Evolutionary conservation across 2,113 vertebrate species (phyloP), one percentile per base, ranked within the genome.

Genomic region (Corythornis cristatus): DNA sequence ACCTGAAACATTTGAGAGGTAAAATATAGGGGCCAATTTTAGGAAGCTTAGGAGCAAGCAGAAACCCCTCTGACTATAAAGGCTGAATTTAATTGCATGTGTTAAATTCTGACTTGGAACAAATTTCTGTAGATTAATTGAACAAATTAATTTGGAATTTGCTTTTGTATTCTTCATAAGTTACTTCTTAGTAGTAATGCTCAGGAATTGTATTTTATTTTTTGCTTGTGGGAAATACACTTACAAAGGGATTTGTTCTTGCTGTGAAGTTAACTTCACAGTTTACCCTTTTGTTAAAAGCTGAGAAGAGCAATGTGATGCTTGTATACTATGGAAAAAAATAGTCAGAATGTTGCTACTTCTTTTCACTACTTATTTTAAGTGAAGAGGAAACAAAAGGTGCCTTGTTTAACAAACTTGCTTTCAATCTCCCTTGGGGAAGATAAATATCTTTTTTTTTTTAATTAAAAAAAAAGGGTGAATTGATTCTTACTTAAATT

Each of bases 331-430:
- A 40, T 46, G 35, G 67, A 26, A 79, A 80, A 15, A 15, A 64
- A 14, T 5, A 42, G 23, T 51, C 15, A 35, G 65, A 72, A 65
- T 43, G 67, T 85, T 93, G 46, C 67, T 89, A 7, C 46, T 80
- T 46, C 75, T 89, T 91, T 93, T 86, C 88, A 51, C 29, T 83
- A 33, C n/a, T 76, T 89, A 46, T 29, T 71, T 90, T 76, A 68
- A 93, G 75, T 14, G 18, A 83, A 66, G 42, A 83, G 31, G 60
- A 94, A 87, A 96, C 82, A 91, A 87, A 87, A 76, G 31, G 51
- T 85, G 28, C 67, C 13, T 66, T 92, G 81, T 95, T 56, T 48
- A 66, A 70, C 43, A 73, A 50, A 93, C 26, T 85, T 17, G 8
- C 62, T 89, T 88, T 66, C 53, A 61, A 0, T 25, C 58, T 90